phyloP scores from a whole-genome alignment of 2,888 invertebrate species.

The Busseola fusca region DNA sequence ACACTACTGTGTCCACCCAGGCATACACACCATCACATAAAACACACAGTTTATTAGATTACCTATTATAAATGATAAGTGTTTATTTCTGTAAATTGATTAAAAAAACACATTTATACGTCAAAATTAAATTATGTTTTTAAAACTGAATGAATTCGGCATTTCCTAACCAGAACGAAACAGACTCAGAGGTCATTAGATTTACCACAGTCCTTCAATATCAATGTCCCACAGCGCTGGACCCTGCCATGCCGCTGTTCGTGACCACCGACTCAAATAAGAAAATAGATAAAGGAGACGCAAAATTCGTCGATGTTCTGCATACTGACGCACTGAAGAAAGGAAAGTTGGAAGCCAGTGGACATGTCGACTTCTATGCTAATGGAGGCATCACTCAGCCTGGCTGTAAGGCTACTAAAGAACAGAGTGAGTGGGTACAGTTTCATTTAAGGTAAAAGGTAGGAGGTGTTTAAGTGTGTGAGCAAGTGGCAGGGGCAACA shows the following conservation, averaged over 20 bases:
- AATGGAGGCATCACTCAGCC: constrained; percentile 90
- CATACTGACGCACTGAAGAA: constrained; percentile 90
- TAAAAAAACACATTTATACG: background rate
- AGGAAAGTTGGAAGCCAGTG: constrained; percentile 87
- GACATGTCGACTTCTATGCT: constrained; percentile 89
- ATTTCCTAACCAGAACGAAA: background rate
- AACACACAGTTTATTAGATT: background rate
- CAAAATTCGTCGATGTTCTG: constrained; percentile 90
- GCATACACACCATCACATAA: background rate
- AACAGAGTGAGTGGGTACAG: constrained; percentile 70
- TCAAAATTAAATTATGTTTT: background rate
- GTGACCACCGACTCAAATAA: constrained; percentile 79
- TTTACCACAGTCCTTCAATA: background rate
- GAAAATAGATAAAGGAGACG: constrained; percentile 89
- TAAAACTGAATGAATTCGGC: background rate
- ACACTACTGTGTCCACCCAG: too few species aligned
- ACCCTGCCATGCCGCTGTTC: constrained; percentile 91
- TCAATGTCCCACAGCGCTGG: constrained; percentile 86
- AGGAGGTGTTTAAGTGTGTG: background rate
- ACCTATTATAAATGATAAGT: too few species aligned
- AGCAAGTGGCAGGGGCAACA: background rate
- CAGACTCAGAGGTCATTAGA: background rate
- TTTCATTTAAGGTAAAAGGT: background rate
- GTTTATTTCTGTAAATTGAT: too few species aligned
- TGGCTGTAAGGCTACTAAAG: constrained; percentile 82